A percentile compares a stretch with the other conserved stretches of the same genome.
Conservation (phyloP, 2,113 vertebrate genomes). For the Tapirus terrestris region DNA sequence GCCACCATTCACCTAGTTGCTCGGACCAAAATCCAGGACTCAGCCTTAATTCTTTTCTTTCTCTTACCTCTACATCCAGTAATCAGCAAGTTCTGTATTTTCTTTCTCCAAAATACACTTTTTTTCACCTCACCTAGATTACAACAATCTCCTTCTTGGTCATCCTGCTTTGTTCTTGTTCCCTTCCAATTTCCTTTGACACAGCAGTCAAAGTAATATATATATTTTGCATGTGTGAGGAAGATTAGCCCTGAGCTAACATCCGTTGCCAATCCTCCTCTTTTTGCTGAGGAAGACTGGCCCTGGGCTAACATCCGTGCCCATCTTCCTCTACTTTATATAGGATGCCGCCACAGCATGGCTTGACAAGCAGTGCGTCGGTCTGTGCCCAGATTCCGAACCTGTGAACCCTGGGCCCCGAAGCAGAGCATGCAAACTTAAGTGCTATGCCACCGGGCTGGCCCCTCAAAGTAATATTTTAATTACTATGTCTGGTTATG, state of each 20-base stretch:
- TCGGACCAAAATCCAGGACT: background rate
- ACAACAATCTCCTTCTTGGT: background rate
- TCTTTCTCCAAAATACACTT: constrained; percentile 14
- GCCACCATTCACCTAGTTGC: background rate
- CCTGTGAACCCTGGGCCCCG: too few relatives aligned
- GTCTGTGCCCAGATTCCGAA: too few relatives aligned
- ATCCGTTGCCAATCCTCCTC: too few relatives aligned
- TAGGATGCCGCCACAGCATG: too few relatives aligned
- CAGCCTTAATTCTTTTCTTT: background rate
- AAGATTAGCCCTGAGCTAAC: too few relatives aligned
- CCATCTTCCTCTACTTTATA: too few relatives aligned
- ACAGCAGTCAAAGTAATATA: background rate
- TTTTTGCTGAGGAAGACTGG: too few relatives aligned
- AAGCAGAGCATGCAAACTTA: too few relatives aligned
- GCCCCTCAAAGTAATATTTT: background rate
- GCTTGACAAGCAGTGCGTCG: too few relatives aligned
- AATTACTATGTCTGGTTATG: background rate
- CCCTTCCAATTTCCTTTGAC: background rate
- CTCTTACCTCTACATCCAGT: background rate
- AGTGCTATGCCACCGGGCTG: too few relatives aligned
- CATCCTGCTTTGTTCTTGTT: background rate
- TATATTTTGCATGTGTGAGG: too few relatives aligned
- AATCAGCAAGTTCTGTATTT: constrained; percentile 30
- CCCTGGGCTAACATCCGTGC: too few relatives aligned
- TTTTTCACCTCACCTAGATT: background rate